A percentile compares a stretch with the other conserved stretches of the same genome.
Evolutionary conservation across 2,888 invertebrate genomes (phyloP).

Genomic region (Timandra comae): DNA sequence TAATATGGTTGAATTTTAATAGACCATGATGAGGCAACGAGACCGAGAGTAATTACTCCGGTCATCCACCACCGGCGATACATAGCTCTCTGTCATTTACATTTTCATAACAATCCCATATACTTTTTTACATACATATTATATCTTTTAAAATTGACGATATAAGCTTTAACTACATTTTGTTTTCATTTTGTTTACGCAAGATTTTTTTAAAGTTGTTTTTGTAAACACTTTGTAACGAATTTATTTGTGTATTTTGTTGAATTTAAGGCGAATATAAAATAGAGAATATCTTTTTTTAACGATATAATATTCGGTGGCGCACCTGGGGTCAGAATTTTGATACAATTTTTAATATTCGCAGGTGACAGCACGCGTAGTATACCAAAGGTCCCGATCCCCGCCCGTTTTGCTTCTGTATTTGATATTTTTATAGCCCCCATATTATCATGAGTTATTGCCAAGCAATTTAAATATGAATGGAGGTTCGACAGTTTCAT

Average conservation of each 20-base stretch:
- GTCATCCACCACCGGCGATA: slow-evolving; percentile 23
- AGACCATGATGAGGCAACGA: slow-evolving; percentile 49
- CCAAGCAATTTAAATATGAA: slow-evolving; percentile 64
- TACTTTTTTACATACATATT: too few relatives aligned
- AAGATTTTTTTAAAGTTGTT: too few relatives aligned
- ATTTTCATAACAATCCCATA: not conserved
- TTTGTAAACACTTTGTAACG: too few relatives aligned
- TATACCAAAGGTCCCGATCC: slow-evolving; percentile 22
- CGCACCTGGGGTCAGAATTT: slow-evolving; percentile 35
- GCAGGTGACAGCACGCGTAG: slow-evolving; percentile 38
- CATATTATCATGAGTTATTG: slow-evolving; percentile 67
- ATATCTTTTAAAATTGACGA: not conserved
- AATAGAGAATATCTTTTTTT: slow-evolving; percentile 28
- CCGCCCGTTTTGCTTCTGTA: slow-evolving; percentile 39
- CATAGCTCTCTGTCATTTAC: too few relatives aligned
- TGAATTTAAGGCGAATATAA: too few relatives aligned
- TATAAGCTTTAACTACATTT: too few relatives aligned
- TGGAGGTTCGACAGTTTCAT: slow-evolving; percentile 57
- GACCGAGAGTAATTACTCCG: slow-evolving; percentile 47
- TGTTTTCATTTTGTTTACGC: too few relatives aligned
- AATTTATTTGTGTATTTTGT: too few relatives aligned
- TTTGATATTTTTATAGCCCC: slow-evolving; percentile 70
- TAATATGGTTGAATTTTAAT: slow-evolving; percentile 60
- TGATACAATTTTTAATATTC: slow-evolving; percentile 54
- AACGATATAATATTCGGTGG: slow-evolving; percentile 25